Evolutionary conservation across 2,888 invertebrate genomes (phyloP).

Genomic region (Caenorhabditis afra): DNA sequence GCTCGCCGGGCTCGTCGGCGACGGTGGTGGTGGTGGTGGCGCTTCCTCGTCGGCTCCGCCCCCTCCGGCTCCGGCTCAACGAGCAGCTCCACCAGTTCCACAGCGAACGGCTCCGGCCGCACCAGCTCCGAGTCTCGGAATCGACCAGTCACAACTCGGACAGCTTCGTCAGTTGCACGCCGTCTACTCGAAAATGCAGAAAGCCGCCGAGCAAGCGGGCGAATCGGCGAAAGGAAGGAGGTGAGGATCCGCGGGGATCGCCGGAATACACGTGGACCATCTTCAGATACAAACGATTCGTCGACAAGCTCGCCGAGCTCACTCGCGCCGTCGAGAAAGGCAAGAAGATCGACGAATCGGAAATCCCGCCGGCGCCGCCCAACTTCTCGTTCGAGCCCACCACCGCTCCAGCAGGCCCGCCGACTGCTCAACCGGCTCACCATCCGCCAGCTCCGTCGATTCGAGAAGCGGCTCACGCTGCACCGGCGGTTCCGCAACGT

Average conservation of each 20-base stretch:
- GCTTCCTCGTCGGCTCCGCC: neutral
- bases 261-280: neutral
- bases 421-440: slow-evolving; percentile 46
- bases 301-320: slow-evolving; percentile 63
- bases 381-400: slow-evolving; percentile 43
- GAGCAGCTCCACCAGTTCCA: slow-evolving; percentile 17
- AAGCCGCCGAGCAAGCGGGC: slow-evolving; percentile 50
- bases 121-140: slow-evolving; percentile 4
- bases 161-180: slow-evolving; percentile 56
- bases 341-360: slow-evolving; percentile 55
- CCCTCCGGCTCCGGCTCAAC: neutral
- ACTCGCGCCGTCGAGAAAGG: slow-evolving; percentile 56
- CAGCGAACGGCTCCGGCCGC: slow-evolving; percentile 11
- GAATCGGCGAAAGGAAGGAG: slow-evolving; percentile 63
- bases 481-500: slow-evolving; percentile 35
- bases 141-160: slow-evolving; percentile 24
- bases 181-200: slow-evolving; percentile 60
- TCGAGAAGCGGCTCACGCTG: slow-evolving; percentile 39
- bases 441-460: slow-evolving; percentile 36
- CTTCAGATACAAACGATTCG: slow-evolving; percentile 57
- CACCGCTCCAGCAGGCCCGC: slow-evolving; percentile 7
- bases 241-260: no score
- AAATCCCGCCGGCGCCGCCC: slow-evolving; percentile 69
- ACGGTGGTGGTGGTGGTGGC: slow-evolving; percentile 9
- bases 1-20: slow-evolving; percentile 54